Evolutionary conservation across 1,140 invertebrate species (phyloP).

Genomic region (Trichomalopsis sarcophagae): DNA sequence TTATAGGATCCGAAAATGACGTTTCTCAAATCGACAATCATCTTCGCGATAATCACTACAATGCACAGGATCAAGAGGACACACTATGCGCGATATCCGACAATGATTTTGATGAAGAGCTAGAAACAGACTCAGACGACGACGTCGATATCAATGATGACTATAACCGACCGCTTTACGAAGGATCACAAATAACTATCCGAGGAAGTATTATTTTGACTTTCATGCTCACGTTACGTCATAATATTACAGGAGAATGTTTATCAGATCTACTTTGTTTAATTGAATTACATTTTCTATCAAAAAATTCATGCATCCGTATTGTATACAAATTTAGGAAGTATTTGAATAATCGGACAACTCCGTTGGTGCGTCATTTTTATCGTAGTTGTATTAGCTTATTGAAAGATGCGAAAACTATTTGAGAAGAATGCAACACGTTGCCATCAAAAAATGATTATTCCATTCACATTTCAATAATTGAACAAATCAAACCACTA

Average conservation of each 20-base stretch:
- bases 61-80: too few relatives aligned
- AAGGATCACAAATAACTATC: constrained; percentile 24
- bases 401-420: constrained; percentile 10
- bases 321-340: constrained; percentile 18
- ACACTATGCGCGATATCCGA: too few relatives aligned
- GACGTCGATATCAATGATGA: not conserved
- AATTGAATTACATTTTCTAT: constrained; percentile 44
- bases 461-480: constrained; percentile 7
- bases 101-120: too few relatives aligned
- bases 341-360: constrained; percentile 18
- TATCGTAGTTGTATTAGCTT: constrained; percentile 41
- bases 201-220: constrained; percentile 37
- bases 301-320: constrained; percentile 10
- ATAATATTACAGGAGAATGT: constrained; percentile 12
- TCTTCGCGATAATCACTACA: too few relatives aligned
- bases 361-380: constrained; percentile 37
- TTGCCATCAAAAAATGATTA: constrained; percentile 35
- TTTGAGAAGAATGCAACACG: not conserved
- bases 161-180: constrained; percentile 1
- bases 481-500: not conserved
- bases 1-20: too few relatives aligned
- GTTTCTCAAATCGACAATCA: too few relatives aligned
- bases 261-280: constrained; percentile 31
- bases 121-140: not conserved
- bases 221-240: constrained; percentile 23